Evolutionary conservation across 2,113 vertebrate genomes (phyloP).

Genomic region (Centropus bengalensis): DNA sequence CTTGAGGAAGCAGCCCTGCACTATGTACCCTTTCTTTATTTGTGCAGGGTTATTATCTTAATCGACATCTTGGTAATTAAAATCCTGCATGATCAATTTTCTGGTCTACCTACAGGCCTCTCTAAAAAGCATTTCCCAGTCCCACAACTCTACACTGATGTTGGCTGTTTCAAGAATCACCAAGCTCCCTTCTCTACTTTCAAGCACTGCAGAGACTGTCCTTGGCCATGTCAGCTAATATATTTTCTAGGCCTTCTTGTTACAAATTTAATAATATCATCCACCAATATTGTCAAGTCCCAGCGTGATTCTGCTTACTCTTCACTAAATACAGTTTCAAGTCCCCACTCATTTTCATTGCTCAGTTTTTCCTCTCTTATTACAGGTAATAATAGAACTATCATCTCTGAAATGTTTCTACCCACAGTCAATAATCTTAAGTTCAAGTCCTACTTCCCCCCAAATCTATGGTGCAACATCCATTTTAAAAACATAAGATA

Average conservation of each 20-base stretch:
- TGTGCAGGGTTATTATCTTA: conserved; percentile 31
- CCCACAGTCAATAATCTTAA: background rate
- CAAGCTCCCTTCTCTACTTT: background rate
- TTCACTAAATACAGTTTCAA: conserved; percentile 37
- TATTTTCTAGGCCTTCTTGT: conserved; percentile 9
- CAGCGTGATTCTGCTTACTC: conserved; percentile 40
- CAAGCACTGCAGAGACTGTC: background rate
- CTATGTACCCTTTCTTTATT: background rate
- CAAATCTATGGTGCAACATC: background rate
- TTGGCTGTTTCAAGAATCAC: background rate
- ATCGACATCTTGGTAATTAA: conserved; percentile 46
- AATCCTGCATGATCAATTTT: conserved; percentile 27
- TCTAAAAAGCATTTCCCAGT: background rate
- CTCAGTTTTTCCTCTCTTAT: background rate
- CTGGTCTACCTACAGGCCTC: background rate
- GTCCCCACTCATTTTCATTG: conserved; percentile 7
- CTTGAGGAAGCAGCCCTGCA: background rate
- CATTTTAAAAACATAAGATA: background rate
- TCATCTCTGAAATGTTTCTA: conserved; percentile 2
- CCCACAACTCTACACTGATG: background rate
- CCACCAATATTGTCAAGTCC: background rate
- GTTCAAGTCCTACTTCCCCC: background rate
- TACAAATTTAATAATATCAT: conserved; percentile 33
- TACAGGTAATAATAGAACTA: background rate
- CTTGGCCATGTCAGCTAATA: background rate